Evolutionary conservation across 1,140 invertebrate genomes (phyloP), one percentile per base, ranked within the genome.

Genomic region (Danaus melanippus): DNA sequence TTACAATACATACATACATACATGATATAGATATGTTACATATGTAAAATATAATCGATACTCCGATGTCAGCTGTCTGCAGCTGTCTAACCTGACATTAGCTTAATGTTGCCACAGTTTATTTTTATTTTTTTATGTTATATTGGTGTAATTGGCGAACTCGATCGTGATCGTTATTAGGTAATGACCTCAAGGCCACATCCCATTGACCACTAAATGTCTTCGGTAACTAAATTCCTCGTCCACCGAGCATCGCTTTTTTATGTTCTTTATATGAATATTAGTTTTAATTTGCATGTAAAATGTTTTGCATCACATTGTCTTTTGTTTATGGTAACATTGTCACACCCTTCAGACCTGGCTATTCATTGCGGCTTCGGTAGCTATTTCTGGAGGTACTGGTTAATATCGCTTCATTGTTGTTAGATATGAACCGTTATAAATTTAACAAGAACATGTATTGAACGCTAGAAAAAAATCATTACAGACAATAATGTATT

Each of bases 281-380:
- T 84, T 66, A 61, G 53, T 47, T 57, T 62, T 82, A 57, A 79
- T 84, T 84, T 85, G 82, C 82, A 85, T 85, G 82, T 85, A 82
- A 58, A 74, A 79, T 86, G 60, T 70, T 86, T 86, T 86, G 82
- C 82, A 60, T 75, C 78, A 81, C 76, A 70, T 50, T 49, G 62
- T 66, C 59, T 67, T 58, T 67, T 44, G 45, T 65, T 56, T 62
- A 66, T 64, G 48, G 50, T 58, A 44, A 67, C 63, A 65, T 68
- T 66, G 60, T 56, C 67, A 52, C 50, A 52, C 53, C 9, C 21
- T 32, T 32, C 21, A 32, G 21, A 32, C 21, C 21, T 32, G 21
- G 21, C 21, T 32, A 32, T 32, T 32, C 21, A 32, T 32, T 2
- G 21, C 21, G 21, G 21, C 21, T 32, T 32, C 6, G 21, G 21